Evolutionary conservation across 2,113 vertebrate genomes (phyloP).

Genomic region (Leucoraja erinaceus): DNA sequence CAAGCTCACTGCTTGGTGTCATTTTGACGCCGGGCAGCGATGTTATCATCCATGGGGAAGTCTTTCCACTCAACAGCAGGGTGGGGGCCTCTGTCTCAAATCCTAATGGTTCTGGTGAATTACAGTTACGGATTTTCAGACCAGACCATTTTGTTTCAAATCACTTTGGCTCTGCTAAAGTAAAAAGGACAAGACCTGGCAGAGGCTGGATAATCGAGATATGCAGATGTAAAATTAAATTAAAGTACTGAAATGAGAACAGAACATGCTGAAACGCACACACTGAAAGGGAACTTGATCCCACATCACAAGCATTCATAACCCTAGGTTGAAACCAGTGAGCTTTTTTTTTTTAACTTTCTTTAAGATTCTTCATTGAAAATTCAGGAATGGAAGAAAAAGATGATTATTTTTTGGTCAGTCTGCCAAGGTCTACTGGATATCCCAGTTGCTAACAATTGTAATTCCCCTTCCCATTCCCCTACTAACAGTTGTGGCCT

Average conservation of each 20-base stretch:
- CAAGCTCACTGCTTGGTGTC: neutral
- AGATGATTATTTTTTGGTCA: no score
- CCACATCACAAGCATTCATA: neutral
- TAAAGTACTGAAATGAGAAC: neutral
- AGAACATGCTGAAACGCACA: neutral
- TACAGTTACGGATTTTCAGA: neutral
- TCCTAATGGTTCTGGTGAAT: neutral
- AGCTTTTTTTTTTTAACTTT: no score
- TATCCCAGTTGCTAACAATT: no score
- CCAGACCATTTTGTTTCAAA: neutral
- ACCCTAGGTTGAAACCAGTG: no score
- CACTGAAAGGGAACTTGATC: neutral
- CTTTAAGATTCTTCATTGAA: no score
- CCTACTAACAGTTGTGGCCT: no score
- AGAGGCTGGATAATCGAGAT: neutral
- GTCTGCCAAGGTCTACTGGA: no score
- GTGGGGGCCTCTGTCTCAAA: neutral
- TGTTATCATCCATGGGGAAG: neutral
- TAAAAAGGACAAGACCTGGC: neutral
- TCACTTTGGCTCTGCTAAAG: neutral
- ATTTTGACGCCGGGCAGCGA: neutral
- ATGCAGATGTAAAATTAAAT: neutral
- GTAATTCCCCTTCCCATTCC: no score
- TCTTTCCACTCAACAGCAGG: neutral
- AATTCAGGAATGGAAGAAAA: no score